phyloP scores from a whole-genome alignment of 53 echinoderm and acorn worm genomes.

The Paracentrotus lividus region DNA sequence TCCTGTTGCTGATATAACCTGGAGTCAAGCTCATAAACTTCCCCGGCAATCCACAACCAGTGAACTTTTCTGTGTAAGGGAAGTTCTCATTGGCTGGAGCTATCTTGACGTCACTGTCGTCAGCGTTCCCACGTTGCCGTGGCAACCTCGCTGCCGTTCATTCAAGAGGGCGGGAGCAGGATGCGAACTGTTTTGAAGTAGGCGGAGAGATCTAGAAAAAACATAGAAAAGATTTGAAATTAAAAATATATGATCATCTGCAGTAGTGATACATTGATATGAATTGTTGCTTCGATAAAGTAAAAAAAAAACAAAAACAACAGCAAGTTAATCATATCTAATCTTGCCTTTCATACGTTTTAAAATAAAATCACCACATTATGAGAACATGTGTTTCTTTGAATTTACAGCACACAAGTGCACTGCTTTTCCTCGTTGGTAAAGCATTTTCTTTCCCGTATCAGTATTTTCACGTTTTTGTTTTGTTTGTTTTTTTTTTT shows the following conservation, averaged over 20 bases:
- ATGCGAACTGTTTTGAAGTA: constrained; percentile 89
- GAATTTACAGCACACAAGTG: too few relatives aligned
- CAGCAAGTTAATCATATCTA: too few relatives aligned
- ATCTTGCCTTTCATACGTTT: too few relatives aligned
- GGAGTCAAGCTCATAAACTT: constrained; percentile 89
- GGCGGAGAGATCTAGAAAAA: constrained; percentile 77
- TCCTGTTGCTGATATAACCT: constrained; percentile 76
- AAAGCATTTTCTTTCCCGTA: too few relatives aligned
- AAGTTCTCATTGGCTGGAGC: constrained; percentile 74
- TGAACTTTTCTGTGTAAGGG: constrained; percentile 87
- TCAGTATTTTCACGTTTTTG: too few relatives aligned
- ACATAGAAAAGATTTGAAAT: neutral
- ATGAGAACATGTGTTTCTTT: too few relatives aligned
- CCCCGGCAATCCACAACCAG: constrained; percentile 89
- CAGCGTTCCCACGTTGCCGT: constrained; percentile 86
- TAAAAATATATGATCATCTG: neutral
- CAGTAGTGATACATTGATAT: too few relatives aligned
- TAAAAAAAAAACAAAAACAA: too few relatives aligned
- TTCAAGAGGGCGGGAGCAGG: constrained; percentile 90
- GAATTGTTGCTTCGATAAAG: too few relatives aligned
- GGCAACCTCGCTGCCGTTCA: constrained; percentile 67
- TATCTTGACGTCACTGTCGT: constrained; percentile 90
- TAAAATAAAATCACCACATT: too few relatives aligned
- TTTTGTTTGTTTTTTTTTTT: too few relatives aligned
- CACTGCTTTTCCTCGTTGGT: too few relatives aligned